Base-by-base conservation (phyloP, 1,140 invertebrate genomes). In the Drosophila jambulina region DNA sequence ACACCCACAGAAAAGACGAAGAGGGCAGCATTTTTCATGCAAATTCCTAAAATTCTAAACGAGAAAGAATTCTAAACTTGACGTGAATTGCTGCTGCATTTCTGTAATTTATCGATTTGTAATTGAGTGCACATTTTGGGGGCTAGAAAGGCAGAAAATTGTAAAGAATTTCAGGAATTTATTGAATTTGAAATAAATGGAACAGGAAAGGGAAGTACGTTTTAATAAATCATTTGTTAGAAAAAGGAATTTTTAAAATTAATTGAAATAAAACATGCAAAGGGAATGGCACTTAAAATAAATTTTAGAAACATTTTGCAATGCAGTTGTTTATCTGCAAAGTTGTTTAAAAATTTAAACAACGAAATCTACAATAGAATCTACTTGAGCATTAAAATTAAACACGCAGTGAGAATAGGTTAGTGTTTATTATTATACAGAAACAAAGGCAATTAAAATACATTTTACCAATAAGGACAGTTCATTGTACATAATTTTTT, bases 61-160 rank as follows among this genome's bases (percentile, higher is more conserved):
- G 34, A 56, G 21, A 56, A 56, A 56, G 53, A 21, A 36, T 36
- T 36, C 12, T 17, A 53, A 40, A 60, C 40, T 46, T 61, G 29
- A 49, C 67, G 21, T 25, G 17, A 72, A 59, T 59, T 49, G 53
- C 51, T 25, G 43, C n/a, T 49, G 51, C 69, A 60, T 36, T 74
- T 48, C 48, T 60, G 68, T 48, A 72, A 60, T 74, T 49, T 60
- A 74, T 74, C 32, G 70, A 74, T 74, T 74, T 60, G 34, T 36
- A 72, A 74, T 74, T 74, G 36, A 72, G 68, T 60, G 19, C 53
- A 72, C 29, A 59, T 17, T 29, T 45, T 6, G 21, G 40, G 7
- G 2, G 2, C 8, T 1, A 32, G 8, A 27, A 2, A 25, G 10
- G 15, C 7, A 3, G 2, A 32, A 17, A 23, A 54, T 23, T 17